A percentile compares a stretch with the other conserved stretches of the same genome.
phyloP scores from a whole-genome alignment of 2,888 invertebrate species.

The Coleophora flavipennella region DNA sequence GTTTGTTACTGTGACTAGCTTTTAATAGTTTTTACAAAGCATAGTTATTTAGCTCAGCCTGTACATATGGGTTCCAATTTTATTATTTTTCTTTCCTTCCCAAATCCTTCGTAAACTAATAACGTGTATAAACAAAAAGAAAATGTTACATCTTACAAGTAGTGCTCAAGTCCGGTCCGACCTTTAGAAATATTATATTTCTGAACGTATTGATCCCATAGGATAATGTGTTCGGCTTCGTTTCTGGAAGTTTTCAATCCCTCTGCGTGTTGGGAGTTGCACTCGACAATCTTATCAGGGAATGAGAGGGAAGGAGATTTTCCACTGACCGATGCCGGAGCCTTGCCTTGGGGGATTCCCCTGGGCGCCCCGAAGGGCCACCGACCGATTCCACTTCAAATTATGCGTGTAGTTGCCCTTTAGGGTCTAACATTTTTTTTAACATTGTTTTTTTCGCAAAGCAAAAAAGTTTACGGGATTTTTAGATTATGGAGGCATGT shows the following conservation, averaged over 20 bases:
- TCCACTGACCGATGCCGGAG: constrained; percentile 56
- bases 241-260: constrained; percentile 69
- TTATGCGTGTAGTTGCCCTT: constrained; percentile 53
- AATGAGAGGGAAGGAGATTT: constrained; percentile 53
- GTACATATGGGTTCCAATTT: no score
- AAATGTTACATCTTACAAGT: constrained; percentile 34
- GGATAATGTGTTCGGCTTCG: constrained; percentile 64
- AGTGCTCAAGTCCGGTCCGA: constrained; percentile 43
- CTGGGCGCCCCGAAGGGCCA: constrained; percentile 37
- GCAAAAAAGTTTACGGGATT: no score
- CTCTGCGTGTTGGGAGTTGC: constrained; percentile 69
- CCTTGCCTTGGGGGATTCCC: constrained; percentile 66
- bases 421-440: constrained; percentile 44
- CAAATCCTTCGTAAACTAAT: constrained; percentile 27
- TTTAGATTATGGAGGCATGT: no score
- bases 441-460: constrained; percentile 7
- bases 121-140: constrained; percentile 28
- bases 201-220: constrained; percentile 65
- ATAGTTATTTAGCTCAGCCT: no score
- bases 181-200: constrained; percentile 66
- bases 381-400: constrained; percentile 60
- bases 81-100: constrained; percentile 4
- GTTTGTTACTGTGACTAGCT: no score
- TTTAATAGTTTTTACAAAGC: no score
- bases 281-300: constrained; percentile 71